Base-by-base conservation (phyloP, 2,888 invertebrate genomes). In the Osedax fenrisi region DNA sequence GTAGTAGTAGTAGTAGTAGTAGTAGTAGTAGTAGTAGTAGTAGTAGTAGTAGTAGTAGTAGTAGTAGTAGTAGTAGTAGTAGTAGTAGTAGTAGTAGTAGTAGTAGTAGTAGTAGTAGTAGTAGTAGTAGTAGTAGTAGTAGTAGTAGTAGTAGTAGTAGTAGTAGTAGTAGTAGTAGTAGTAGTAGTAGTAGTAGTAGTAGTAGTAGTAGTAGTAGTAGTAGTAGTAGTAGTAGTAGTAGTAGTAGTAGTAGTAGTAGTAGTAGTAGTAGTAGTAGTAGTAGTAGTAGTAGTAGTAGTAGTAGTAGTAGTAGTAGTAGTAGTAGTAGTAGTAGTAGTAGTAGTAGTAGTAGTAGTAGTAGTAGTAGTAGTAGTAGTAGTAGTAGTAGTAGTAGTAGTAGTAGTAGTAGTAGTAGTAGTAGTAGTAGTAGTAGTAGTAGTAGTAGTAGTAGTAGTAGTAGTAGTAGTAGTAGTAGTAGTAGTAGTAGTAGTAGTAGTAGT, bases 371-470 rank as follows among this genome's bases (percentile, higher is more conserved):
- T 56, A 56, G 61, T 61, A 2, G 61, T 3, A 2, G 61, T 61
- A 2, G 61, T 3, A 3, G 2, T 61, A 61, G 61, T 3, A 25
- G 26, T 74, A 66, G 61, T n/a, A 25, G 70, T 72, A 72, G 75
- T 75, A 26, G 72, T 75, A 69, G 70, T 59, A 59, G 75, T 59
- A 17, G 27, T 69, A 17, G 61, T 41, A 26, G 27, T 26, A 27
- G 68, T 75, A 68, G 62, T 68, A 26, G 74, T 75, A 68, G 41
- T 75, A 23, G 61, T 75, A 26, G 76, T 59, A 27, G 62, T 75
- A 64, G 25, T 69, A 56, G 27, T 61, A 61, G 3, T 3, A 3
- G 61, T 61, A 61, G 61, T 3, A 3, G 61, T 61, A 61, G 61
- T 3, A 3, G 61, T 61, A 61, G 61, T 3, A 3, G 61, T 61